These are phyloP conservation scores for Sicus ferrugineus DNA, from an alignment of 2,888 invertebrate species.

Conservation along the genomic window DNA sequence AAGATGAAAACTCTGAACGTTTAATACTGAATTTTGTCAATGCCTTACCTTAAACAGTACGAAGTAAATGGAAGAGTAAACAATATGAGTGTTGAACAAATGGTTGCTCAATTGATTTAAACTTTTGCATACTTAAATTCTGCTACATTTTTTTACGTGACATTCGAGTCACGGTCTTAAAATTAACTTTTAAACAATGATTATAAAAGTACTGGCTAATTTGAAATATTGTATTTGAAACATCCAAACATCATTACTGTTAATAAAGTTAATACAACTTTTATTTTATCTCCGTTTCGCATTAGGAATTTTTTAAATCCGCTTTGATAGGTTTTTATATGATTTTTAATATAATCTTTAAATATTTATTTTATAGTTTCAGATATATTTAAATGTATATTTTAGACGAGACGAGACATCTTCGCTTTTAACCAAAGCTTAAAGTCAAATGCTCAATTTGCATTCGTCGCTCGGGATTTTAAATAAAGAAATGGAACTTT, in stretches of 20 bases:
- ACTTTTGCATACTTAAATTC: not conserved
- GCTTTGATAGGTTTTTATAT: not conserved
- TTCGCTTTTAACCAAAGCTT: conserved; percentile 5
- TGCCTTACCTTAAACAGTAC: not conserved
- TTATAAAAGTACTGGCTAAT: not conserved
- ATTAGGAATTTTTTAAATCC: not conserved
- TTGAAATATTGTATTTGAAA: not conserved
- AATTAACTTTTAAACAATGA: not conserved
- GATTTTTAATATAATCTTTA: not conserved
- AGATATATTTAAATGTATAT: conserved; percentile 9
- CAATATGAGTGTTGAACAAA: too few relatives aligned
- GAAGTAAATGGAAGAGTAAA: not conserved
- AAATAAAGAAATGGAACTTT: conserved; percentile 10
- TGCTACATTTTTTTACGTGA: not conserved
- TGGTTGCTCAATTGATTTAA: too few relatives aligned
- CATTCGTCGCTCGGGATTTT: conserved; percentile 10
- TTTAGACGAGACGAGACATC: conserved; percentile 2
- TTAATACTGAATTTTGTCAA: not conserved
- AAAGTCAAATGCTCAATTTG: conserved; percentile 12
- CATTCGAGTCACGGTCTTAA: not conserved
- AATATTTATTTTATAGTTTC: not conserved
- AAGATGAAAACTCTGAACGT: not conserved
- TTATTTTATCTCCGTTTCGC: too few relatives aligned
- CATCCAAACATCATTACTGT: not conserved
- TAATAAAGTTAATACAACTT: not conserved